Percentiles rank a stretch among this genome's conserved stretches.
Evolutionary conservation across 2,888 invertebrate species (phyloP).

Genomic region (Scelioninae gen. 1): DNA sequence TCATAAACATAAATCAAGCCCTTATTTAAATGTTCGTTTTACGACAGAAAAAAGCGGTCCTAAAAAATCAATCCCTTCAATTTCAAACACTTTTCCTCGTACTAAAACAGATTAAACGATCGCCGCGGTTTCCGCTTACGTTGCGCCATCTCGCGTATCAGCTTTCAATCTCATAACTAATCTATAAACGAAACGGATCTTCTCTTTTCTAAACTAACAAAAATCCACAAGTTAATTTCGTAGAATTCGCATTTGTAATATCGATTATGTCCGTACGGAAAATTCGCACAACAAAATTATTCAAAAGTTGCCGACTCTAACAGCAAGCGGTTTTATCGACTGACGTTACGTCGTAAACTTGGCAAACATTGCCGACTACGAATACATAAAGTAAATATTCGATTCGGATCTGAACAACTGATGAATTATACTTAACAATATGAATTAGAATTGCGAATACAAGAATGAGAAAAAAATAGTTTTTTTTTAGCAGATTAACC

Average conservation of each 20-base stretch:
- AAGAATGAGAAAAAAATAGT: too few relatives aligned
- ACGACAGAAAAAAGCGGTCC: conserved; percentile 27
- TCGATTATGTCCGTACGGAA: background rate
- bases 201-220: too few relatives aligned
- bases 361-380: conserved; percentile 58
- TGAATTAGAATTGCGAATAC: too few relatives aligned
- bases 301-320: conserved; percentile 6
- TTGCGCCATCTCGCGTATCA: conserved; percentile 68
- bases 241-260: background rate
- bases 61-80: conserved; percentile 41
- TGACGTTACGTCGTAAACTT: conserved; percentile 44
- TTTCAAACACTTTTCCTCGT: conserved; percentile 35
- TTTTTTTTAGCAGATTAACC: background rate
- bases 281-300: background rate
- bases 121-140: conserved; percentile 37
- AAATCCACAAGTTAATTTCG: background rate
- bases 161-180: too few relatives aligned
- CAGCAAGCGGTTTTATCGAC: conserved; percentile 53
- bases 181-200: too few relatives aligned
- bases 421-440: too few relatives aligned
- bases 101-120: conserved; percentile 59
- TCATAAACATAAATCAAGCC: conserved; percentile 26
- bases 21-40: conserved; percentile 39
- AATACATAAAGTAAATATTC: conserved; percentile 24
- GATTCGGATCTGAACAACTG: too few relatives aligned